Evolutionary conservation across 2,888 invertebrate genomes (phyloP).

Genomic region (Cactoblastis cactorum): DNA sequence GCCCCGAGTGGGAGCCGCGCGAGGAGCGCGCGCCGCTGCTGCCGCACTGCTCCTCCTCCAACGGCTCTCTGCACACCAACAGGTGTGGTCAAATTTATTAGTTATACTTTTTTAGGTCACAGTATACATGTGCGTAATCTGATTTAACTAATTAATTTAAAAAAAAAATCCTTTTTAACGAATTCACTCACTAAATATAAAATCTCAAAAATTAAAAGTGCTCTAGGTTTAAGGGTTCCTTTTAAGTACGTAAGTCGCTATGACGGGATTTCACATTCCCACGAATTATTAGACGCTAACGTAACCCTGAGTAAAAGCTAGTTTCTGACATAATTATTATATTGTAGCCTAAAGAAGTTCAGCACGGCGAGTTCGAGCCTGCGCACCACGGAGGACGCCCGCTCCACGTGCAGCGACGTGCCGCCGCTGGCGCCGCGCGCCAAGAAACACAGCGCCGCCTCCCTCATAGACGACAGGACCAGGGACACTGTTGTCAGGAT

Average conservation of each 20-base stretch:
- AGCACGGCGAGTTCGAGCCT: conserved; percentile 55
- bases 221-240: too few relatives aligned
- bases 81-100: background rate
- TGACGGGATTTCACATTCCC: too few relatives aligned
- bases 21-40: conserved; percentile 53
- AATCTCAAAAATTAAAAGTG: too few relatives aligned
- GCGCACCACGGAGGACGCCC: conserved; percentile 54
- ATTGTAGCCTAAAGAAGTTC: conserved; percentile 57
- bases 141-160: too few relatives aligned
- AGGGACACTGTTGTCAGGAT: conserved; percentile 69
- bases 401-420: conserved; percentile 67
- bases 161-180: too few relatives aligned
- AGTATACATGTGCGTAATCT: too few relatives aligned
- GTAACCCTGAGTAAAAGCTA: too few relatives aligned
- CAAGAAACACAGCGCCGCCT: conserved; percentile 69
- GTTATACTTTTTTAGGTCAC: too few relatives aligned
- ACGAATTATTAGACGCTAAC: too few relatives aligned
- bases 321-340: too few relatives aligned
- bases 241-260: too few relatives aligned
- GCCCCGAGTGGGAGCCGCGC: conserved; percentile 39
- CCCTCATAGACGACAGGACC: conserved; percentile 68
- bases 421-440: conserved; percentile 63
- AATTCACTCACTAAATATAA: too few relatives aligned
- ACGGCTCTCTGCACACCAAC: conserved; percentile 48
- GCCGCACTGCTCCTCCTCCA: conserved; percentile 69